Percentiles rank a stretch among this genome's conserved stretches.
phyloP scores from a whole-genome alignment of 2,113 vertebrate species.

The Tetrax tetrax region DNA sequence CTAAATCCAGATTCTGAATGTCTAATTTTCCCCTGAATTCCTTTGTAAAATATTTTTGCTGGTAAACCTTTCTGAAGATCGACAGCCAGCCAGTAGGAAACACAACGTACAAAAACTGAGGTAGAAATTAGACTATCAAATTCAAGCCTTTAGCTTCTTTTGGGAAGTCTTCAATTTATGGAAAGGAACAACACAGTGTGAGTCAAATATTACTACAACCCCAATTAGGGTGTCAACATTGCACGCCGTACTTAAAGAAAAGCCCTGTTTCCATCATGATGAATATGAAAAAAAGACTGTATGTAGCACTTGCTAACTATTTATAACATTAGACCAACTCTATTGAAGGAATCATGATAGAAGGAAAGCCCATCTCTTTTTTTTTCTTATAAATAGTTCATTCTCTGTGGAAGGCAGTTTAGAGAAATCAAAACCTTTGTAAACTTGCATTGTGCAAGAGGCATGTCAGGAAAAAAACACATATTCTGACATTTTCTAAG shows the following conservation, averaged over 20 bases:
- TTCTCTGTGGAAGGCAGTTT: neutral
- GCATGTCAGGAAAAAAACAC: neutral
- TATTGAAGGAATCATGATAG: neutral
- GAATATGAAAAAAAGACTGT: neutral
- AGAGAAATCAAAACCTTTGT: neutral
- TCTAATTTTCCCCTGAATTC: neutral
- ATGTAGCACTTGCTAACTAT: neutral
- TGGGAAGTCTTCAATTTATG: neutral
- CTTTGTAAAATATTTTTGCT: neutral
- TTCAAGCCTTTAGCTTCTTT: neutral
- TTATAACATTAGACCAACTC: neutral
- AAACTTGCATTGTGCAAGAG: neutral
- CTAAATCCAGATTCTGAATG: neutral
- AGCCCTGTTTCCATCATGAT: neutral
- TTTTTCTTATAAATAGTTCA: neutral
- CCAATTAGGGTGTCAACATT: neutral
- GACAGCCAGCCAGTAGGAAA: neutral
- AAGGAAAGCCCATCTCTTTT: neutral
- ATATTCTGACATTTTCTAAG: neutral
- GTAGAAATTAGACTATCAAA: neutral
- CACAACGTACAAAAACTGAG: neutral
- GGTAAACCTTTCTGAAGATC: neutral
- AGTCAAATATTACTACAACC: neutral
- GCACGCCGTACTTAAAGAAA: fast-evolving
- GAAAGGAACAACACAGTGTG: neutral